These are phyloP conservation scores for Ypsolopha scabrella DNA, from an alignment of 2,888 invertebrate species.

Conservation along the genomic window DNA sequence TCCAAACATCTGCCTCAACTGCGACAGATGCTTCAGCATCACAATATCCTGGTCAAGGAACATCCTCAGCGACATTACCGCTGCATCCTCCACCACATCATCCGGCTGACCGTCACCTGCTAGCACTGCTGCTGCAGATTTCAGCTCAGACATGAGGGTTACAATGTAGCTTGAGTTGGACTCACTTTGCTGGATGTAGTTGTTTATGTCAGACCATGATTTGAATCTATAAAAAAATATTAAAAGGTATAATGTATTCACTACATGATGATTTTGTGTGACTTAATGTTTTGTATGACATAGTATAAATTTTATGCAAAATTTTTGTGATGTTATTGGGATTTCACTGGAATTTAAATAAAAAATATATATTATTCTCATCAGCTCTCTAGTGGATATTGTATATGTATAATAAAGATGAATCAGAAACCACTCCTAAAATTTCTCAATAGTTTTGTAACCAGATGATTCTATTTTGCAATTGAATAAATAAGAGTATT, in stretches of 20 bases:
- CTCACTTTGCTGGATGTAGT: slow-evolving; percentile 47
- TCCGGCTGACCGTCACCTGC: slow-evolving; percentile 67
- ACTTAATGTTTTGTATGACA: too few relatives aligned
- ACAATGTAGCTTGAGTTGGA: slow-evolving; percentile 34
- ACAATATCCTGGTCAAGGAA: slow-evolving; percentile 72
- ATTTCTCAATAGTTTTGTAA: too few relatives aligned
- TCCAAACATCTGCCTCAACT: slow-evolving; percentile 73
- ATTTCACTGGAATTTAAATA: too few relatives aligned
- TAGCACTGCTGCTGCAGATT: slow-evolving; percentile 43
- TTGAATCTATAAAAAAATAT: slow-evolving; percentile 44
- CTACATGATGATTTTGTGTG: background rate
- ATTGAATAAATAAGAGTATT: background rate
- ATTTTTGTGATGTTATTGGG: background rate
- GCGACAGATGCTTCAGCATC: slow-evolving; percentile 66
- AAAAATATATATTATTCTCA: too few relatives aligned
- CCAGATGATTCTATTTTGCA: too few relatives aligned
- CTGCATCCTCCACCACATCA: slow-evolving; percentile 73
- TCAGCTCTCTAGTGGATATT: background rate
- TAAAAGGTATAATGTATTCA: background rate
- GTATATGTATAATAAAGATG: too few relatives aligned
- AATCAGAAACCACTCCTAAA: too few relatives aligned
- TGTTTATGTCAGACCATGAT: slow-evolving; percentile 60
- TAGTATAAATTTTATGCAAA: background rate
- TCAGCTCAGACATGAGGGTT: slow-evolving; percentile 30
- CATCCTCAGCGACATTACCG: slow-evolving; percentile 70